phyloP scores from a whole-genome alignment of 2,797 vertebrate species.

The Clamator glandarius region DNA sequence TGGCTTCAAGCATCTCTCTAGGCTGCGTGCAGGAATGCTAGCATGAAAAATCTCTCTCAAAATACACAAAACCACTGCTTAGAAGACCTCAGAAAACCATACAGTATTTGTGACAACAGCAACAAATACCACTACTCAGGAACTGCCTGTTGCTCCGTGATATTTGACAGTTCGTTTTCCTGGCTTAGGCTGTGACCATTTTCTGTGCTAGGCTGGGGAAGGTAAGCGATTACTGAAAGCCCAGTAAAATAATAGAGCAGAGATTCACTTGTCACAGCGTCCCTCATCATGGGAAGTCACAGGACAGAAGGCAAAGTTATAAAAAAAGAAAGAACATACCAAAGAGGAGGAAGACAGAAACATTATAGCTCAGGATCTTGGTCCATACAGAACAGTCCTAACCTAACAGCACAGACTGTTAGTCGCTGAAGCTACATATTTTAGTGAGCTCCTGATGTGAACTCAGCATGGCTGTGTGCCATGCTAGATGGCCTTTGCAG shows the following conservation, averaged over 20 bases:
- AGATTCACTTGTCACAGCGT: background rate
- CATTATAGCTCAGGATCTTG: background rate
- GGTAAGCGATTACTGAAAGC: no score
- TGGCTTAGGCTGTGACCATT: background rate
- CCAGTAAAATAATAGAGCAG: background rate
- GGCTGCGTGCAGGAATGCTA: background rate
- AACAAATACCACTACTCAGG: background rate
- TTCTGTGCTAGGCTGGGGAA: background rate
- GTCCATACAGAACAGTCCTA: background rate
- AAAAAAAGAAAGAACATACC: background rate
- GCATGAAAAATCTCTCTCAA: background rate
- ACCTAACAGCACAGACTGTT: background rate
- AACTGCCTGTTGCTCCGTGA: background rate
- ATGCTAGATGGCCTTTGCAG: background rate
- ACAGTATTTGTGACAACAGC: background rate
- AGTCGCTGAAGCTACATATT: background rate
- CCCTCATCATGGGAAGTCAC: background rate
- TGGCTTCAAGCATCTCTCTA: background rate
- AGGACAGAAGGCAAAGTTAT: background rate
- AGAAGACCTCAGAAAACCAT: background rate
- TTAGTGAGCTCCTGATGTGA: background rate
- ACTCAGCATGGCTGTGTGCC: background rate
- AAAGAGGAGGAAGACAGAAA: background rate
- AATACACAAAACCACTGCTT: accelerated
- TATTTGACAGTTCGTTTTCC: background rate